Percentiles rank a stretch among this genome's conserved stretches.
Conservation (phyloP, 2,888 invertebrate genomes). For the Latrodectus elegans region DNA sequence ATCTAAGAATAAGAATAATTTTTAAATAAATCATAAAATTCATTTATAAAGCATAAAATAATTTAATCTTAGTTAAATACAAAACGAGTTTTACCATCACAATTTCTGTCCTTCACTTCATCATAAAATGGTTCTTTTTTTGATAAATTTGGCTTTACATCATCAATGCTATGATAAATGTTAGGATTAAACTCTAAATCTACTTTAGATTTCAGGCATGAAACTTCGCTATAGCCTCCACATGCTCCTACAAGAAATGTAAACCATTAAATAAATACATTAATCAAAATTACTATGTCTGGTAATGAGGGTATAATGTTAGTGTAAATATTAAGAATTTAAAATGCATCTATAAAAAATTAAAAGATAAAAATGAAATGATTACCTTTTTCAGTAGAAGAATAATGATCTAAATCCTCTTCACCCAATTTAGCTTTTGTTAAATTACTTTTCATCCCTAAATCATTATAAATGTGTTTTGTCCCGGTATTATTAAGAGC, state of each 20-base stretch:
- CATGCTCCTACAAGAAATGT: conserved; percentile 53
- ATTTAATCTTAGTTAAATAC: no score
- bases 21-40: no score
- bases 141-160: conserved; percentile 77
- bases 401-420: conserved; percentile 58
- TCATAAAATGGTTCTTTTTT: conserved; percentile 75
- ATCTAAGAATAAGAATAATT: no score
- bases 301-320: background rate
- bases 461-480: conserved; percentile 70
- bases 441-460: conserved; percentile 69
- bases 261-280: background rate
- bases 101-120: conserved; percentile 70
- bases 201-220: conserved; percentile 54
- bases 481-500: conserved; percentile 65
- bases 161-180: conserved; percentile 87
- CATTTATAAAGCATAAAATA: no score
- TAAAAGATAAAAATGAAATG: background rate
- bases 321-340: background rate
- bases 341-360: background rate
- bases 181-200: conserved; percentile 74
- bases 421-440: conserved; percentile 69
- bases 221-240: conserved; percentile 54
- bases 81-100: conserved; percentile 42
- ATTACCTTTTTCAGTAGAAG: conserved; percentile 59
- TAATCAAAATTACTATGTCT: background rate